phyloP scores from a whole-genome alignment of 2,113 vertebrate genomes.

The Hippocampus zosterae region DNA sequence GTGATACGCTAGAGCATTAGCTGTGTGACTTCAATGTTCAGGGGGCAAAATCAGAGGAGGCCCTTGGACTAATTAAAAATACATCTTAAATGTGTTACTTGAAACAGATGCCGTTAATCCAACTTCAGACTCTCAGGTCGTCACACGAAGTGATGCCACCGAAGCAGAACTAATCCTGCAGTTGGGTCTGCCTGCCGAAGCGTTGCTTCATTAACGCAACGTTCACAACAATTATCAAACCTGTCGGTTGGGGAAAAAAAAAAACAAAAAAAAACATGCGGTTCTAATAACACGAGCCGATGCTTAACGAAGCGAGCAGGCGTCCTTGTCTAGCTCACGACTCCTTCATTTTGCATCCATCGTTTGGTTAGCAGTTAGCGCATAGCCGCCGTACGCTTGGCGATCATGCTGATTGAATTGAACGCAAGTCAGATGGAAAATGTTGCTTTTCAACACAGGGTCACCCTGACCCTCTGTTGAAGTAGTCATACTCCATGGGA shows the following conservation, averaged over 20 bases:
- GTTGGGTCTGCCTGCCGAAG: constrained; percentile 29
- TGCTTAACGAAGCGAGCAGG: constrained; percentile 18
- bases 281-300: neutral
- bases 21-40: too few relatives aligned
- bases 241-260: neutral
- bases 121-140: neutral
- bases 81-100: neutral
- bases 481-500: constrained; percentile 33
- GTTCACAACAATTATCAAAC: constrained; percentile 50
- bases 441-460: constrained; percentile 16
- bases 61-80: neutral
- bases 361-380: constrained; percentile 10
- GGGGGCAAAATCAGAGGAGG: neutral
- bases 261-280: constrained; percentile 1
- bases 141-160: neutral
- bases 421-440: constrained; percentile 43
- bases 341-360: constrained; percentile 31
- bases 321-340: constrained; percentile 23
- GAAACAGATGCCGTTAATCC: neutral
- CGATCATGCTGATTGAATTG: constrained; percentile 44
- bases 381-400: constrained; percentile 5
- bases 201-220: constrained; percentile 43
- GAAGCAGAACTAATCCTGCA: constrained; percentile 22
- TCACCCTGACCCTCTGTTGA: too few relatives aligned
- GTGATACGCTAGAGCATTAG: too few relatives aligned